These are phyloP conservation scores for Leptinotarsa tumamoca DNA, from an alignment of 2,888 invertebrate genomes.

Conservation along the genomic window DNA sequence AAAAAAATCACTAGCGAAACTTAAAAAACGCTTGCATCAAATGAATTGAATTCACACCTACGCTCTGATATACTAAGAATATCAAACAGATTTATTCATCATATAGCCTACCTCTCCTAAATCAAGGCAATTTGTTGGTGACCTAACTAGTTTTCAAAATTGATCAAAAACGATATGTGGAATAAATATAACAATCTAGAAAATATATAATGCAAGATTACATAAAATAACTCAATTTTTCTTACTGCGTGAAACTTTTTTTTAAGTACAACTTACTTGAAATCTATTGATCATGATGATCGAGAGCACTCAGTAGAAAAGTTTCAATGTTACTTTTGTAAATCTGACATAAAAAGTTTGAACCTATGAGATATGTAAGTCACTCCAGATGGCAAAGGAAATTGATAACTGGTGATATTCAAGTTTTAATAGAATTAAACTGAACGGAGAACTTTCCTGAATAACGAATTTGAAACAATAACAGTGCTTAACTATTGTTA, in stretches of 20 bases:
- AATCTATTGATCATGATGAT: constrained; percentile 56
- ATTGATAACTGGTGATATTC: neutral
- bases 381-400: neutral
- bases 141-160: constrained; percentile 27
- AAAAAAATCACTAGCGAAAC: neutral
- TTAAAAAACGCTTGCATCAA: no score
- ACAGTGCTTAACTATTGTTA: neutral
- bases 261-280: constrained; percentile 57
- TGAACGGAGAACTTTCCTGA: neutral
- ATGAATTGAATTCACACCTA: no score
- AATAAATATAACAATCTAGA: constrained; percentile 42
- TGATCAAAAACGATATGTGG: constrained; percentile 37
- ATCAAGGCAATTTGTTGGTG: constrained; percentile 42
- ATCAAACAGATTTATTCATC: constrained; percentile 31
- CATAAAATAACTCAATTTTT: constrained; percentile 32
- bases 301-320: neutral
- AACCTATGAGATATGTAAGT: no score
- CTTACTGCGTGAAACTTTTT: constrained; percentile 46
- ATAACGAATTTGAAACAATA: neutral
- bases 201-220: constrained; percentile 39
- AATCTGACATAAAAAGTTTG: neutral
- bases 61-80: constrained; percentile 25
- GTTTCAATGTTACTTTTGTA: constrained; percentile 21
- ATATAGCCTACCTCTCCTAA: constrained; percentile 31
- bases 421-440: no score